These are phyloP conservation scores for Perizoma flavofasciatum DNA, from an alignment of 2,888 invertebrate species.

Conservation along the genomic window DNA sequence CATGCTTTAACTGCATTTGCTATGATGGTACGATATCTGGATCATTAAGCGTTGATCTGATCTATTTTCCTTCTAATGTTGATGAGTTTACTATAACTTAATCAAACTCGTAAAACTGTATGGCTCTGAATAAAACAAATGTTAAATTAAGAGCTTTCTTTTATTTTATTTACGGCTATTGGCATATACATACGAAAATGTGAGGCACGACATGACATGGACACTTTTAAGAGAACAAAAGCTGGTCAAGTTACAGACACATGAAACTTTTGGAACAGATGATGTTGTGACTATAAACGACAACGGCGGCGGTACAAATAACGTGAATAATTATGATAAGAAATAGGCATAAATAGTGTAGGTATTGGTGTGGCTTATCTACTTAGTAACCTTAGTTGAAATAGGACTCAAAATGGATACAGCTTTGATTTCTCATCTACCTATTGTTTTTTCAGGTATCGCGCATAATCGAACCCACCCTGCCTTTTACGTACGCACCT, in stretches of 20 bases:
- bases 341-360: no score
- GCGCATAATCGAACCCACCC: slow-evolving; percentile 39
- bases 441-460: no score
- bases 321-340: no score
- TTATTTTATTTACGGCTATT: not conserved
- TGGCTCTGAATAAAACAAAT: not conserved
- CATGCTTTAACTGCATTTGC: no score
- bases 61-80: slow-evolving; percentile 20
- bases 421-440: no score
- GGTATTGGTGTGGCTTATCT: no score
- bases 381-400: no score
- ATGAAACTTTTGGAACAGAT: no score
- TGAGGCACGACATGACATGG: no score
- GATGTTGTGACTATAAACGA: no score
- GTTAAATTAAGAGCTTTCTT: not conserved
- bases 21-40: slow-evolving; percentile 3
- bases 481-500: slow-evolving; percentile 23
- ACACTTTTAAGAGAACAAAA: not conserved
- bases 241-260: not conserved
- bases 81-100: slow-evolving; percentile 11
- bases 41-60: slow-evolving; percentile 25
- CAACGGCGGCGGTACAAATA: no score
- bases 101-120: slow-evolving; percentile 7
- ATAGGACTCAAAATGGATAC: no score
- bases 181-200: not conserved